phyloP scores from a whole-genome alignment of 2,797 vertebrate genomes.

The Cyprinella venusta region DNA sequence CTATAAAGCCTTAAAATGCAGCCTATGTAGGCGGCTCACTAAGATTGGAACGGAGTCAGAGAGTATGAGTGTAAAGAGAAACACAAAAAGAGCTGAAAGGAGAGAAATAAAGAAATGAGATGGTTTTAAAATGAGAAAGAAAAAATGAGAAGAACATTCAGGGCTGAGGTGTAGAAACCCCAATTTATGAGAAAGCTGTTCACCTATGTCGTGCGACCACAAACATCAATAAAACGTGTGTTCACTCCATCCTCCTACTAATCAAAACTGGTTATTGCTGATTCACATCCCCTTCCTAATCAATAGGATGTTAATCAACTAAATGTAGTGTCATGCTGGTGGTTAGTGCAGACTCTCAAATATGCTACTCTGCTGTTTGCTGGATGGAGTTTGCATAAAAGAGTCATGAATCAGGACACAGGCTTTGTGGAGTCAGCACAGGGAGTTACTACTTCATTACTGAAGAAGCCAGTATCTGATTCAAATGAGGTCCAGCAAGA shows the following conservation, averaged over 20 bases:
- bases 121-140: neutral
- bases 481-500: slow-evolving; percentile 27
- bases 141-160: slow-evolving; percentile 3
- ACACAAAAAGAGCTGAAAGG: slow-evolving; percentile 22
- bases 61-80: slow-evolving; percentile 10
- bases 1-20: neutral
- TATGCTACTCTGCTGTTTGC: slow-evolving; percentile 33
- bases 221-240: slow-evolving; percentile 79
- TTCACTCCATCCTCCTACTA: slow-evolving; percentile 83
- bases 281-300: slow-evolving; percentile 76
- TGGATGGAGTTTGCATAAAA: slow-evolving; percentile 44
- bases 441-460: slow-evolving; percentile 52
- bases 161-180: slow-evolving; percentile 57
- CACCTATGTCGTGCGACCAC: slow-evolving; percentile 66
- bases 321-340: slow-evolving; percentile 70
- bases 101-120: slow-evolving; percentile 11
- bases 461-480: slow-evolving; percentile 48
- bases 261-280: slow-evolving; percentile 83
- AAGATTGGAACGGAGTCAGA: neutral
- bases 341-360: slow-evolving; percentile 49
- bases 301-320: slow-evolving; percentile 76
- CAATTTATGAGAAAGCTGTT: slow-evolving; percentile 72
- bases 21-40: neutral
- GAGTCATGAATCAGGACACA: slow-evolving; percentile 49
- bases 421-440: slow-evolving; percentile 53